Evolutionary conservation across 2,113 vertebrate genomes (phyloP).

Genomic region (Oryzias curvinotus): DNA sequence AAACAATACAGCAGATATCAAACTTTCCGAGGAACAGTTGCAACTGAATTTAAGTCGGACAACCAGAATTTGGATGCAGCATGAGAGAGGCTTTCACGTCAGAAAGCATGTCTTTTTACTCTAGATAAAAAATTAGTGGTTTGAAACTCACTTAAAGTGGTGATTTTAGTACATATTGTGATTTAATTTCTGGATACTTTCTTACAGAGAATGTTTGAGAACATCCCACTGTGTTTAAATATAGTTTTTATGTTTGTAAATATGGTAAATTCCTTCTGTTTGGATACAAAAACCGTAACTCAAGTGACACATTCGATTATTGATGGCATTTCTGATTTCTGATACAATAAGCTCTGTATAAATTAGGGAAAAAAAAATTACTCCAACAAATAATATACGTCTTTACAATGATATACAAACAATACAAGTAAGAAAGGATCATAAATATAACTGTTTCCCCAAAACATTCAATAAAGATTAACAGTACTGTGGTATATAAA

Average conservation of each 20-base stretch:
- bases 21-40: constrained; percentile 30
- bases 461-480: constrained; percentile 65
- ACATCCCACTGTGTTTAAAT: neutral
- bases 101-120: constrained; percentile 5
- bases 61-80: constrained; percentile 15
- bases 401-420: constrained; percentile 68
- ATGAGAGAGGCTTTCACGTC: constrained; percentile 5
- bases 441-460: constrained; percentile 61
- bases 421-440: constrained; percentile 56
- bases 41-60: constrained; percentile 17
- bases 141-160: constrained; percentile 10
- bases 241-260: too few relatives aligned
- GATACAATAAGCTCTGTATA: constrained; percentile 53
- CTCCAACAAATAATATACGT: constrained; percentile 65
- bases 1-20: constrained; percentile 43
- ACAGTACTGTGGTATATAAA: constrained; percentile 48
- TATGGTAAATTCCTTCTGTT: too few relatives aligned
- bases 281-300: constrained; percentile 3
- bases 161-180: neutral
- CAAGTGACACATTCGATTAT: constrained; percentile 10
- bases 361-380: constrained; percentile 62
- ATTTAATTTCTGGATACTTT: neutral
- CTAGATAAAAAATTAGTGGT: constrained; percentile 10
- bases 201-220: neutral
- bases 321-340: constrained; percentile 46